Evolutionary conservation across 2,797 vertebrate species (phyloP).

Genomic region (Gymnothorax javanicus): DNA sequence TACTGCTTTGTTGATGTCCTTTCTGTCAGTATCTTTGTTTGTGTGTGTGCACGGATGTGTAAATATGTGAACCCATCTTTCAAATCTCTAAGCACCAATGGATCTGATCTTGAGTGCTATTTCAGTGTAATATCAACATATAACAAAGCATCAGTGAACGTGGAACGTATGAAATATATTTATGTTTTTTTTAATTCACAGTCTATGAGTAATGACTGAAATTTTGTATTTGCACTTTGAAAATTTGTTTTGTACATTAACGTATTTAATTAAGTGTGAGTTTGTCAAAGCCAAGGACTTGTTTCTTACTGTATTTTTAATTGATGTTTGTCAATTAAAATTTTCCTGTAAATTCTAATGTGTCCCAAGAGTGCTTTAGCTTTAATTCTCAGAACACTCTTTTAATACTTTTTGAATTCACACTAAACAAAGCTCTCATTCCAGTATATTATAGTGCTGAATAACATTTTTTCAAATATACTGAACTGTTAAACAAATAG

Average conservation of each 20-base stretch:
- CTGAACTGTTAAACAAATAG: neutral
- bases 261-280: neutral
- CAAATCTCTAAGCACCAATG: neutral
- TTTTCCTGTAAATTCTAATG: neutral
- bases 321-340: neutral
- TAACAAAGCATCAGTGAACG: neutral
- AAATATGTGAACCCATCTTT: neutral
- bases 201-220: neutral
- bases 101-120: neutral
- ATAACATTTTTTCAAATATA: neutral
- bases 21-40: too few species aligned
- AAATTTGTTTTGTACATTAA: neutral
- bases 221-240: neutral
- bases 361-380: neutral
- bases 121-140: neutral
- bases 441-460: neutral
- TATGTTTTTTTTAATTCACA: neutral
- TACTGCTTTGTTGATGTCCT: too few species aligned
- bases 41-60: neutral
- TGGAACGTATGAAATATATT: neutral
- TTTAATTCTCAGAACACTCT: neutral
- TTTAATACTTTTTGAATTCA: neutral
- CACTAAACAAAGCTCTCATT: neutral
- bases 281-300: neutral
- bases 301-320: neutral